Evolutionary conservation across 2,113 vertebrate genomes (phyloP), one percentile per base, ranked within the genome.

Genomic region (Rhinogobius similis): DNA sequence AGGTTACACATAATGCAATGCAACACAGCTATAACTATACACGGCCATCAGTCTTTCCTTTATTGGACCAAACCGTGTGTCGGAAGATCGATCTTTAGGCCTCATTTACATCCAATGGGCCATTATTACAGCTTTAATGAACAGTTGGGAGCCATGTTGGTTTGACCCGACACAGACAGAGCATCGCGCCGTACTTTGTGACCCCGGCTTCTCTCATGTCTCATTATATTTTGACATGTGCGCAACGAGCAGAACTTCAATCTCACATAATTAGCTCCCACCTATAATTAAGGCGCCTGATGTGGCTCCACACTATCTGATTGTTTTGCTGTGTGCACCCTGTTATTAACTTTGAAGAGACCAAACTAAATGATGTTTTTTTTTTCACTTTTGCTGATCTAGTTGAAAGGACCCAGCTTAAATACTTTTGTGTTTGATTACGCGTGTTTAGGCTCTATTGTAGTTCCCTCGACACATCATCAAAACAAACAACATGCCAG

Each of bases 171-270:
- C 65, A 56, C 67, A 18, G 2, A 74, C 64, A 70, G 32, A n/a
- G 72, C 69, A 24, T 65, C 9, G 0, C 46, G 62, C 61, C 52
- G 64, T 72, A 56, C 58, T 5, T 38, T 46, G 14, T 78, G 78
- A 83, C 76, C 79, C 70, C 66, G 12, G 46, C 64, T 73, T 70
- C 56, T 63, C 67, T 83, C 52, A 26, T 38, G 62, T 76, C 88
- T 90, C 86, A 90, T 91, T 90, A 90, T 78, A 67, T 36, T 41
- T 46, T 65, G 84, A 79, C 81, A 77, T 74, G 46, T 68, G 73
- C 55, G 68, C 64, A 2, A 67, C 77, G 58, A 79, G 80, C 78
- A 72, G 68, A 77, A 86, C 84, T 86, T 76, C 58, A 81, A 82
- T 78, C 78, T 43, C 58, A 75, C 48, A 67, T 82, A 86, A 89